phyloP scores from a whole-genome alignment of 2,888 invertebrate species.

The Junonia oenone region DNA sequence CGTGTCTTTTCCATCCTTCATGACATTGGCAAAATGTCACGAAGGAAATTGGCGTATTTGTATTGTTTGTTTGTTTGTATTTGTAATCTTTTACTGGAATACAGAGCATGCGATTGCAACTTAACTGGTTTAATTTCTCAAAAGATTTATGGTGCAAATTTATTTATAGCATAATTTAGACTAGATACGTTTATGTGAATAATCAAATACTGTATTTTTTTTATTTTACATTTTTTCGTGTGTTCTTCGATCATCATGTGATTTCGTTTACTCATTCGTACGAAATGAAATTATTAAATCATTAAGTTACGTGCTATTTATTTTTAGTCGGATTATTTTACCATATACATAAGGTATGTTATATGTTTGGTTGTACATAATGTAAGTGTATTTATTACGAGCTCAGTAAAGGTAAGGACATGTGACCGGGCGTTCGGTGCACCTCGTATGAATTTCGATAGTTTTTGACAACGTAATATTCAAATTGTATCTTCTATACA shows the following conservation, averaged over 20 bases:
- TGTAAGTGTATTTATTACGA: background rate
- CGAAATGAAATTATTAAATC: slow-evolving; percentile 2
- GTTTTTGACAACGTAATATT: too few species aligned
- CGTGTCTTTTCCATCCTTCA: too few species aligned
- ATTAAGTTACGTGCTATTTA: slow-evolving; percentile 18
- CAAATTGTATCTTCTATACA: too few species aligned
- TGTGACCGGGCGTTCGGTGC: background rate
- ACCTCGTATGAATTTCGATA: too few species aligned
- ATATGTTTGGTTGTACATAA: slow-evolving; percentile 7
- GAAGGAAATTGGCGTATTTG: too few species aligned
- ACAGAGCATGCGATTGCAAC: background rate
- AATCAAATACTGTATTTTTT: background rate
- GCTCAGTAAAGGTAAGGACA: background rate
- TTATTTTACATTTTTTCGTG: background rate
- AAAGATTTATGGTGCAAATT: slow-evolving; percentile 28
- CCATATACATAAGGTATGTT: background rate
- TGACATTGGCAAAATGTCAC: too few species aligned
- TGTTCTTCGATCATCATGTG: slow-evolving; percentile 15
- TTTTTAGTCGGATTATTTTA: slow-evolving; percentile 5
- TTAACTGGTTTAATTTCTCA: slow-evolving; percentile 10
- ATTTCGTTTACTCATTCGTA: slow-evolving; percentile 9
- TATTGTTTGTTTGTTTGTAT: too few species aligned
- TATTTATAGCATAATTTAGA: slow-evolving; percentile 12
- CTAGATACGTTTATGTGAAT: background rate
- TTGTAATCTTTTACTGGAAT: too few species aligned